A percentile compares a stretch with the other conserved stretches of the same genome.
phyloP scores from a whole-genome alignment of 1,140 invertebrate species.

The Grapholita molesta region DNA sequence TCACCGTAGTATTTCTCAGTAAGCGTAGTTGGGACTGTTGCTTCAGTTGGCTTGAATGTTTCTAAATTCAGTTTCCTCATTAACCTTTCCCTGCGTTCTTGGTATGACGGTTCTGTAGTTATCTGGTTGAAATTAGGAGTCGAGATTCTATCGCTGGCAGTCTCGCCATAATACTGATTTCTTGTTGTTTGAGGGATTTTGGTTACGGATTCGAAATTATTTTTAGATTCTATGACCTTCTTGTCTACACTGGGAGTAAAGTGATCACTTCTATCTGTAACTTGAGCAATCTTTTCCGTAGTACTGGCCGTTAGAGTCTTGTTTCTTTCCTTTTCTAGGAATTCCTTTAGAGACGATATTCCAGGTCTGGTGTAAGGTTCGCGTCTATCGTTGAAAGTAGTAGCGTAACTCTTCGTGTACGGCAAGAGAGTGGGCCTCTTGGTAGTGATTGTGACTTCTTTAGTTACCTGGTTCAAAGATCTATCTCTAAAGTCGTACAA shows the following conservation, averaged over 20 bases:
- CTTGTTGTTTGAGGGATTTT: constrained; percentile 59
- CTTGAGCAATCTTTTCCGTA: constrained; percentile 41
- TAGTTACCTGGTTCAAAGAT: constrained; percentile 34
- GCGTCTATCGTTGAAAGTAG: constrained; percentile 44
- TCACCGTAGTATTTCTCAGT: constrained; percentile 63
- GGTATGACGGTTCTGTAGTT: constrained; percentile 55
- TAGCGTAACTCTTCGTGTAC: constrained; percentile 63
- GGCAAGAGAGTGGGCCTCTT: constrained; percentile 62
- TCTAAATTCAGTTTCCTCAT: constrained; percentile 61
- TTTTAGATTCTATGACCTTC: constrained; percentile 45
- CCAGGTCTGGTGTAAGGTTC: constrained; percentile 72
- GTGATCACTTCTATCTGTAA: constrained; percentile 43
- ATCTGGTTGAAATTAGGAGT: constrained; percentile 34
- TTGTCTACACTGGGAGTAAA: constrained; percentile 30
- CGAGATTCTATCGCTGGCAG: constrained; percentile 35
- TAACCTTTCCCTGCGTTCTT: constrained; percentile 62
- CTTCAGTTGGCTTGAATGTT: constrained; percentile 26
- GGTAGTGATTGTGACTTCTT: constrained; percentile 45
- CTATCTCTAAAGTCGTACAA: constrained; percentile 63
- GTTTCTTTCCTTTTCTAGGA: constrained; percentile 65
- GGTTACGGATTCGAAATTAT: constrained; percentile 59
- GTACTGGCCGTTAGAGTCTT: constrained; percentile 47
- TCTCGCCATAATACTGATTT: constrained; percentile 31
- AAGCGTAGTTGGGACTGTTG: constrained; percentile 43
- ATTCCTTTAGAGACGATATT: constrained; percentile 58